phyloP scores from a whole-genome alignment of 2,888 invertebrate genomes.

The Idaea aversata region DNA sequence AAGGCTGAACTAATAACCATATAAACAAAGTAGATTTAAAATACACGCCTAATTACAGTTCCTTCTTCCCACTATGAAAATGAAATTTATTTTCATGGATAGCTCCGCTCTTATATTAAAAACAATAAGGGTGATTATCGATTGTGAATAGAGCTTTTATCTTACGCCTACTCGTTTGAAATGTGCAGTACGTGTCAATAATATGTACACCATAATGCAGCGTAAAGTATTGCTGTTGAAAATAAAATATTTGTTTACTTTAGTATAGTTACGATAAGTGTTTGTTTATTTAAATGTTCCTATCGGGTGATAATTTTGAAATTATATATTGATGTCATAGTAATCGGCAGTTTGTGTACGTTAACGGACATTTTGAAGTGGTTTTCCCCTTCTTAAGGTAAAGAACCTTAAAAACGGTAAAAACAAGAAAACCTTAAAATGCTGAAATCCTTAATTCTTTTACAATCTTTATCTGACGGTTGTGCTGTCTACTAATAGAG shows the following conservation, averaged over 20 bases:
- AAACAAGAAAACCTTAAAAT: too few relatives aligned
- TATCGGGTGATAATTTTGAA: too few relatives aligned
- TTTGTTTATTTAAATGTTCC: not conserved
- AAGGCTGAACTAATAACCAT: constrained; percentile 8
- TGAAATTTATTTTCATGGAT: not conserved
- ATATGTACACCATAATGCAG: not conserved
- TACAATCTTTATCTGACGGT: too few relatives aligned
- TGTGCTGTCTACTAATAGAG: too few relatives aligned
- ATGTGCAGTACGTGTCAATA: not conserved
- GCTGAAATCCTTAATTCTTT: too few relatives aligned
- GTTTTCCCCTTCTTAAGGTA: not conserved
- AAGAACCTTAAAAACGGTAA: not conserved
- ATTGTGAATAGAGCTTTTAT: not conserved
- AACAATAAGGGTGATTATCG: not conserved
- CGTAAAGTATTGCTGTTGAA: not conserved
- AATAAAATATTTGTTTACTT: not conserved
- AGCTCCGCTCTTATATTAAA: not conserved
- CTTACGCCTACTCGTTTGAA: not conserved
- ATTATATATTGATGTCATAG: not conserved
- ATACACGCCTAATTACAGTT: constrained; percentile 28
- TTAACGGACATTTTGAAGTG: not conserved
- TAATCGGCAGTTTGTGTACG: not conserved
- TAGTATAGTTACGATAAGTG: not conserved
- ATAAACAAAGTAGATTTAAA: constrained; percentile 13
- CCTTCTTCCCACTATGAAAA: constrained; percentile 31